Evolutionary conservation across 2,888 invertebrate genomes (phyloP), one percentile per base, ranked within the genome.

Genomic region (Muschampia plurimacula): DNA sequence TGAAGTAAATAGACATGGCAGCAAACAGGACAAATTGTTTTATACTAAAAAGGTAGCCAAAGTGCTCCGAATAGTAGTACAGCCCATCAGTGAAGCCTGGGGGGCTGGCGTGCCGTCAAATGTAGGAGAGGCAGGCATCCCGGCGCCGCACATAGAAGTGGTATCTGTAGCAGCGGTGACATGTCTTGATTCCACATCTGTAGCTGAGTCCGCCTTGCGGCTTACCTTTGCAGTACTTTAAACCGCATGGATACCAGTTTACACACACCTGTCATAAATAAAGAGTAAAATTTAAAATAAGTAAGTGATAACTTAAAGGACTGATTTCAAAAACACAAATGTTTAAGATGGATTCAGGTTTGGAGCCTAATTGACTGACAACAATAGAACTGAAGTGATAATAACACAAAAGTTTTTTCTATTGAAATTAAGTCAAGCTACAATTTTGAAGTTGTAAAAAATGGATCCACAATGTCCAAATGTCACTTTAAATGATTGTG

Each of bases 161-260:
- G 91, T 98, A 98, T 79, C 97, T 96, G 88, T 97, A 97, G 90
- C 98, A 98, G 87, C 97, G 97, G 82, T 97, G 96, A 89, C 99
- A 99, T 0, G 99, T 99, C 92, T 98, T 98, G 85, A 99, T 99
- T 77, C 99, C 99, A 88, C 99, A 99, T 69, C 99, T 95, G 93
- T 98, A 99, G 95, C 96, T 95, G 91, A 96, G 86, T 10, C 94
- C 90, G 12, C 95, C 95, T 78, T 95, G 95, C 62, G 96, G 96
- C 87, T 97, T 97, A 62, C 97, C 97, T 83, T 98, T 97, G 92
- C 99, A 99, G 92, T 98, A 99, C 86, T 99, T 99, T 60, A 99
- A 95, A 32, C 98, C 98, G 89, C 99, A 99, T 0, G 99, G 99
- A 90, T 98, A 99, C 99, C 99, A 99, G 69, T 98, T 98, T 69